phyloP scores from a whole-genome alignment of 2,888 invertebrate genomes.

The Sesamia inferens region DNA sequence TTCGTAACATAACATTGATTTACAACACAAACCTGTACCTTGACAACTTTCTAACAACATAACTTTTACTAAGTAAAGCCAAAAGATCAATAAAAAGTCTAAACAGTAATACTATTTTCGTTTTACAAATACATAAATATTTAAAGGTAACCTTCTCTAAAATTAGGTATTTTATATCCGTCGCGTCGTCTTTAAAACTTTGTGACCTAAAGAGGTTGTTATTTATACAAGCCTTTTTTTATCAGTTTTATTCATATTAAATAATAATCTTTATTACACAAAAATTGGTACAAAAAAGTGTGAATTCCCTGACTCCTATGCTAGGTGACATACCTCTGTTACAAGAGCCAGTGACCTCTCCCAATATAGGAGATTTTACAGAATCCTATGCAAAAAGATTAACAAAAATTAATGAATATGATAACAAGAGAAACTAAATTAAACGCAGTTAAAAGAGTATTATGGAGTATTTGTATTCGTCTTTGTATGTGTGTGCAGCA shows the following conservation, averaged over 20 bases:
- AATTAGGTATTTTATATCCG: slow-evolving; percentile 4
- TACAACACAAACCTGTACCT: slow-evolving; percentile 21
- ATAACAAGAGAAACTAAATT: no score
- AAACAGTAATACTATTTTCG: slow-evolving; percentile 31
- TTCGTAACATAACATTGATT: slow-evolving; percentile 33
- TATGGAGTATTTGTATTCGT: no score
- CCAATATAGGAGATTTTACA: no score
- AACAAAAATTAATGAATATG: no score
- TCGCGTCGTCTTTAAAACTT: slow-evolving; percentile 4
- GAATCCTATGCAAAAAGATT: no score
- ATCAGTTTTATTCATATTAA: background rate
- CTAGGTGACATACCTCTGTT: no score
- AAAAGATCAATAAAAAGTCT: slow-evolving; percentile 48
- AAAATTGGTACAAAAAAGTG: no score
- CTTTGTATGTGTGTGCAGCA: no score
- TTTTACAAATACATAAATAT: slow-evolving; percentile 19
- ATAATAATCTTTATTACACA: no score
- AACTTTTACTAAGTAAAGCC: slow-evolving; percentile 28
- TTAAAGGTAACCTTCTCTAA: slow-evolving; percentile 1
- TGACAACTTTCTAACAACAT: slow-evolving; percentile 29
- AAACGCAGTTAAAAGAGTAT: no score
- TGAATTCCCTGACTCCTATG: no score
- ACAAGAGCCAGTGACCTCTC: no score
- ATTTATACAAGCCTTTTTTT: background rate
- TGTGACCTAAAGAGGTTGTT: background rate